phyloP scores from a whole-genome alignment of 2,797 vertebrate species.

The Bradypus variegatus region DNA sequence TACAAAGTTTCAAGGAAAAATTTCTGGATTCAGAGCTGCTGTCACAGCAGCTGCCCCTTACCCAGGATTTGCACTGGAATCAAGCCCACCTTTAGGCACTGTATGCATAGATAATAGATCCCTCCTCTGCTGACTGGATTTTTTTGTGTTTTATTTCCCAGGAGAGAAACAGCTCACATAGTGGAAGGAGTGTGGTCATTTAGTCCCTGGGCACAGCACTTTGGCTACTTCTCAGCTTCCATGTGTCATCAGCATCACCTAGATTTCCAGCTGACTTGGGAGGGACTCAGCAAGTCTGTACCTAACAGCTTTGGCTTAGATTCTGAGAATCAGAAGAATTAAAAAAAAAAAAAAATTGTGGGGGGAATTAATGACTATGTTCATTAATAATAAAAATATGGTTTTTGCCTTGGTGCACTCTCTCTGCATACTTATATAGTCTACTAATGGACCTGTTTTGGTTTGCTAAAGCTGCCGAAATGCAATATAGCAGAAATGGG shows the following conservation, averaged over 20 bases:
- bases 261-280: conserved; percentile 17
- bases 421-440: background rate
- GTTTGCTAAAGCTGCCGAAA: too few relatives aligned
- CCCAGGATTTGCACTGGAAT: background rate
- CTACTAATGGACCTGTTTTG: background rate
- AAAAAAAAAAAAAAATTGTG: background rate
- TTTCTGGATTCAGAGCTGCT: background rate
- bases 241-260: background rate
- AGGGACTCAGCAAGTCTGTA: background rate
- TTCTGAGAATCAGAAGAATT: conserved; percentile 40
- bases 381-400: too few relatives aligned
- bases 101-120: background rate
- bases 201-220: conserved; percentile 50
- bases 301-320: background rate
- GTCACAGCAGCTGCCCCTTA: background rate
- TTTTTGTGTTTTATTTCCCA: conserved; percentile 50
- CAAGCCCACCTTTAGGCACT: background rate
- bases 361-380: background rate
- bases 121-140: conserved; percentile 2
- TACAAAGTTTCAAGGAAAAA: background rate
- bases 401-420: background rate
- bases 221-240: background rate
- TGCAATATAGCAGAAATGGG: too few relatives aligned
- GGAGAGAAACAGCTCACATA: conserved; percentile 90
- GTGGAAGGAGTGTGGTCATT: conserved; percentile 88